Conservation (phyloP, 2,888 invertebrate species). For the Drosophila pseudotalamancana region DNA sequence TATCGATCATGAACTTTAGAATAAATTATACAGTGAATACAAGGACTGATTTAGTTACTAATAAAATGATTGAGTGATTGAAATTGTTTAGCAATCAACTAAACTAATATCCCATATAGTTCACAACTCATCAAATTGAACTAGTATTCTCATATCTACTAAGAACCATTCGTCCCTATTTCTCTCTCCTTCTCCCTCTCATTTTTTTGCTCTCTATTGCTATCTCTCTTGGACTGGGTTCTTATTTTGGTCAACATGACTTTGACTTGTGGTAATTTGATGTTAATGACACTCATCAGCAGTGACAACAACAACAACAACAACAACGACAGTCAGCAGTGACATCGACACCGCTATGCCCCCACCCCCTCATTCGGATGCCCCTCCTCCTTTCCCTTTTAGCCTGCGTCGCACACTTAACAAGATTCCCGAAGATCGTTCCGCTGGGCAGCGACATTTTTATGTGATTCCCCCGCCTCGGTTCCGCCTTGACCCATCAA, state of each 20-base stretch:
- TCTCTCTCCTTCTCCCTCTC: background rate
- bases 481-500: constrained; percentile 17
- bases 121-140: no score
- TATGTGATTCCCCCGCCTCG: constrained; percentile 38
- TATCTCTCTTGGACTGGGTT: constrained; percentile 14
- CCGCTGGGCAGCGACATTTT: constrained; percentile 54
- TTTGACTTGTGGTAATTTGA: constrained; percentile 82
- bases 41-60: no score
- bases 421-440: constrained; percentile 70
- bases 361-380: no score
- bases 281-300: constrained; percentile 81
- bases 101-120: no score
- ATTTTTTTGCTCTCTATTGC: background rate
- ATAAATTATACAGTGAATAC: no score
- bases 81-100: no score
- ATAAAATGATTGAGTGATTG: no score
- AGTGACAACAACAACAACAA: constrained; percentile 41
- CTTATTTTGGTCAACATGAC: constrained; percentile 65
- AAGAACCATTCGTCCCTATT: background rate
- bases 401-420: constrained; percentile 56
- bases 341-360: constrained; percentile 62
- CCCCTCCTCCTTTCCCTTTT: background rate
- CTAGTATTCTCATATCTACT: no score
- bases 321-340: constrained; percentile 22
- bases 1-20: no score